Base-by-base conservation (phyloP, 2,888 invertebrate genomes). In the Eubasilissa splendida region DNA sequence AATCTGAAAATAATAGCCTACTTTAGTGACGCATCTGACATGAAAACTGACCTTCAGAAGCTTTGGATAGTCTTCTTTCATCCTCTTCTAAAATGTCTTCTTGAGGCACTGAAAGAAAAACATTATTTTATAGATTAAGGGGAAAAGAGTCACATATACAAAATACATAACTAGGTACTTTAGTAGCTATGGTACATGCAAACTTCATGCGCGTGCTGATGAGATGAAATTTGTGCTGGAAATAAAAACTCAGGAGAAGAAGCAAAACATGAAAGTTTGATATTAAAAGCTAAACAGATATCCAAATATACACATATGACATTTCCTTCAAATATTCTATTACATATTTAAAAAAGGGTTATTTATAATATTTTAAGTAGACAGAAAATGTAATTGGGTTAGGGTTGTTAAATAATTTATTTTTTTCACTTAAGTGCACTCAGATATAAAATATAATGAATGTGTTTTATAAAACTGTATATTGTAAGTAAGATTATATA, bases 21-120 rank as follows among this genome's bases (percentile, higher is more conserved):
- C 12, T 50, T 68, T 68, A 68, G 52, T 68, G 68, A 68, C 68
- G 50, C 68, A 53, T 74, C 52, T 68, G 12, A n/a, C 50, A 68
- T n/a, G 66, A 14, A 70, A 52, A 79, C 75, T 71, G 77, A 84
- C 84, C 82, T 65, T 82, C 82, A 9, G 84, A 82, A 11, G 83
- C 90, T 82, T 89, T 89, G 1, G 90, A 89, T 85, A 90, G 84
- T 86, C 90, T 87, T 78, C 88, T 87, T 85, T 91, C 91, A 74
- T 91, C 91, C 84, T 91, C 91, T 87, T 91, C 91, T 52, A 91
- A 86, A 80, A 91, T 91, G 83, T 91, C 91, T 83, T 91, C 91
- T 85, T 90, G 90, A 68, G 91, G 91, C 79, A 91, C 91, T 91
- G 87, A 85, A 89, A 89, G 31, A 79, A 84, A 85, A 79, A 68